phyloP scores from a whole-genome alignment of 2,888 invertebrate species.

The Zaprionus lineosus region DNA sequence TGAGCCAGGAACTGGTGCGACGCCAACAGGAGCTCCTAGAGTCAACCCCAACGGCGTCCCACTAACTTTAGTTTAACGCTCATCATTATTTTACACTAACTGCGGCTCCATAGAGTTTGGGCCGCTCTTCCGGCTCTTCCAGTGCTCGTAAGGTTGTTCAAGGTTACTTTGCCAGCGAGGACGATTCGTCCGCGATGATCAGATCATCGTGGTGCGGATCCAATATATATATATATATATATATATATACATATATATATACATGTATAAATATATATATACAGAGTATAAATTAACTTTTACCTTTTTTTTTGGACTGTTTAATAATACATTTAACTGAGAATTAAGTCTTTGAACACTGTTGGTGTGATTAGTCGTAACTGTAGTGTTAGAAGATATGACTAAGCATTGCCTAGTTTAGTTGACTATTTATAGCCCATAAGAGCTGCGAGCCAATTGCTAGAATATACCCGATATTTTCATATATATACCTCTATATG shows the following conservation, averaged over 20 bases:
- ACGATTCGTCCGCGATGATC: slow-evolving; percentile 44
- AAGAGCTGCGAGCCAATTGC: slow-evolving; percentile 7
- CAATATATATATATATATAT: neutral
- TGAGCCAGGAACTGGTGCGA: slow-evolving; percentile 70
- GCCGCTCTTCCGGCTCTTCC: slow-evolving; percentile 18
- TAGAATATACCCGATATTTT: neutral
- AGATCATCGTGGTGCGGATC: slow-evolving; percentile 55
- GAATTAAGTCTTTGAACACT: slow-evolving; percentile 72
- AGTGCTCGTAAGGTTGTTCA: slow-evolving; percentile 36
- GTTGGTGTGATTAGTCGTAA: slow-evolving; percentile 70
- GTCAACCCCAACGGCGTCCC: slow-evolving; percentile 42
- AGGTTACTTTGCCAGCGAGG: slow-evolving; percentile 1
- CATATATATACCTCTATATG: no score
- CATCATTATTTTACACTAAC: neutral
- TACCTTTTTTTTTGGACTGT: no score
- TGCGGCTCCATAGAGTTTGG: slow-evolving; percentile 1
- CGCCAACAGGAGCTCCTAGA: slow-evolving; percentile 70
- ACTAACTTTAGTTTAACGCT: slow-evolving; percentile 24
- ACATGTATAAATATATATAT: neutral
- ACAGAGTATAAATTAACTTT: no score
- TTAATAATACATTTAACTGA: no score
- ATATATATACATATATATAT: neutral
- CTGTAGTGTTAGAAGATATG: slow-evolving; percentile 33
- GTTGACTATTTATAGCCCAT: slow-evolving; percentile 22
- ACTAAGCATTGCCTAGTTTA: slow-evolving; percentile 10